Base-by-base conservation (phyloP, 1,140 invertebrate species). In the Eriocheir sinensis region DNA sequence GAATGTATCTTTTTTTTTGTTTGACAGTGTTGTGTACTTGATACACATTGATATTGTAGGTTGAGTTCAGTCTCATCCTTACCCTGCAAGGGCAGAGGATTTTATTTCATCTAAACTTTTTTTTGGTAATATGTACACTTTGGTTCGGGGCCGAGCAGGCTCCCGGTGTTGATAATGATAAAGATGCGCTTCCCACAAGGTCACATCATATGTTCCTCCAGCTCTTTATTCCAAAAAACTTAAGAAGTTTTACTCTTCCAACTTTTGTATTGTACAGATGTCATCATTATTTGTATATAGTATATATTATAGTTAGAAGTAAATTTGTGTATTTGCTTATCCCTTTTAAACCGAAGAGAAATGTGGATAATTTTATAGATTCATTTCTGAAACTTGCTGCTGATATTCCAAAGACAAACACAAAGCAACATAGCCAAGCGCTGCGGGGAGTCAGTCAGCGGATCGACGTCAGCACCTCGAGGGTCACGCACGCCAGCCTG, bases 241-340 rank as follows among this genome's bases (percentile, higher is more conserved):
- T 85, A 30, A 91, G 89, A 53, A 85, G 79, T 92, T 91, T 86
- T 91, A 94, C 79, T 91, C 94, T 94, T 94, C 94, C 94, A 94
- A 91, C 90, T 91, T 94, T 94, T 94, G 89, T 94, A 94, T 94
- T 94, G 94, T 94, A 94, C 94, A 94, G 94, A 94, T 91, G 94
- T 94, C 94, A 85, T 94, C 81, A 91, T 60, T 94, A 94, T 92
- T 91, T 94, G 89, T 94, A 94, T 91, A 94, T 94, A 94, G 89
- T 94, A 89, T 91, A 91, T 91, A 94, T 91, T 94, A 94, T 72
- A 94, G 85, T 86, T 72, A 86, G 91, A 94, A 48, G 48, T 60
- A 79, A 93, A 93, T n/a, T 79, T 8, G 32, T 21, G 30, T 48
- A 48, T 48, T 92, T 32, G 34, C 21, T 92, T 21, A n/a, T 72